phyloP scores from a whole-genome alignment of 2,888 invertebrate genomes.

The Argynnis bischoffii region DNA sequence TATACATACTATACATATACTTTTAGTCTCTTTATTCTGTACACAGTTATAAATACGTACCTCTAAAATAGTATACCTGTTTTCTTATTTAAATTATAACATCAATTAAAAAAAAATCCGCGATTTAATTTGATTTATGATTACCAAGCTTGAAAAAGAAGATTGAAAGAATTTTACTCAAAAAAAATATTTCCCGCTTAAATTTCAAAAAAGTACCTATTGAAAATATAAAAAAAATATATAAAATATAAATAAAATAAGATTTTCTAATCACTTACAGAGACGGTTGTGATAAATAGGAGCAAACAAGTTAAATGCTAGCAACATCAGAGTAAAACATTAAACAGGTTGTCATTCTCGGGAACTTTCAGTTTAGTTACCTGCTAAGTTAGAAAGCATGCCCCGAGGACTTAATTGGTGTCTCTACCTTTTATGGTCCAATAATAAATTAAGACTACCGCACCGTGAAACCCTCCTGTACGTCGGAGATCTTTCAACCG shows the following conservation, averaged over 20 bases:
- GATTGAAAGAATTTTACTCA: no score
- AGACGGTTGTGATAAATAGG: neutral
- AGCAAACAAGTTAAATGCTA: neutral
- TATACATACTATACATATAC: no score
- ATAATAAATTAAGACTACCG: slow-evolving; percentile 42
- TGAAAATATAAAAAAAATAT: neutral
- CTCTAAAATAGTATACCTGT: no score
- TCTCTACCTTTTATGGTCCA: slow-evolving; percentile 39
- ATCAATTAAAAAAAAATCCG: no score
- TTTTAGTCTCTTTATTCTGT: no score
- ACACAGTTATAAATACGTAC: no score
- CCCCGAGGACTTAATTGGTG: slow-evolving; percentile 37
- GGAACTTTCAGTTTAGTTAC: slow-evolving; percentile 31
- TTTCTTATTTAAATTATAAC: no score
- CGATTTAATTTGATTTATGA: no score
- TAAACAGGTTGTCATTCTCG: slow-evolving; percentile 25
- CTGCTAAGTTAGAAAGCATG: slow-evolving; percentile 32
- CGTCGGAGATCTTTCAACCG: slow-evolving; percentile 4
- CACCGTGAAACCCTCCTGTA: slow-evolving; percentile 24
- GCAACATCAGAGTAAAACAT: slow-evolving; percentile 4
- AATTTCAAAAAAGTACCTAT: no score
- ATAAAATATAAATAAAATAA: neutral
- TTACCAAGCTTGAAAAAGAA: no score
- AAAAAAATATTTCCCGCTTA: no score
- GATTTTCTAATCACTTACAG: neutral